Conservation (phyloP, 2,888 invertebrate species). For the Trichogramma dendrolimi region DNA sequence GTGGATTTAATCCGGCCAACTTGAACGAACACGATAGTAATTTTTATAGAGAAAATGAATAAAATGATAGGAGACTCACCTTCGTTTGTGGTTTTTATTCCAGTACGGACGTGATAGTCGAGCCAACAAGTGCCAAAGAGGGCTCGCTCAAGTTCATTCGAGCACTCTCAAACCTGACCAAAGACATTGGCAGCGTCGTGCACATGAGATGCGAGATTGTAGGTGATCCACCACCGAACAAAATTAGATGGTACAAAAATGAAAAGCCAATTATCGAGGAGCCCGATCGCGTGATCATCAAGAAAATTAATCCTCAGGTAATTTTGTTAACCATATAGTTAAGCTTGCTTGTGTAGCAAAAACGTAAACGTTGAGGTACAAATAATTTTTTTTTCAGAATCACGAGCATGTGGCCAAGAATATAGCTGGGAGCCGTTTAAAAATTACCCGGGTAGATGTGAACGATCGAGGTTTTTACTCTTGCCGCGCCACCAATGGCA, state of each 20-base stretch:
- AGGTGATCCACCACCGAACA: conserved; percentile 58
- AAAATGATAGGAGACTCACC: background rate
- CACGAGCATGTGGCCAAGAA: conserved; percentile 44
- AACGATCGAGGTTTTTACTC: conserved; percentile 43
- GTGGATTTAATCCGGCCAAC: conserved; percentile 14
- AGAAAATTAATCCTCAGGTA: conserved; percentile 47
- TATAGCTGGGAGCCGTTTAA: conserved; percentile 41
- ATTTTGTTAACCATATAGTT: background rate
- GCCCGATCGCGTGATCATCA: conserved; percentile 51
- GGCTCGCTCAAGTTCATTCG: conserved; percentile 57
- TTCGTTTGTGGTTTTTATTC: conserved; percentile 1
- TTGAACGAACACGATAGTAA: conserved; percentile 1
- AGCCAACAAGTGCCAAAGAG: conserved; percentile 35
- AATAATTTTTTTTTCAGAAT: conserved; percentile 29
- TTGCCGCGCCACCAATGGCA: conserved; percentile 43
- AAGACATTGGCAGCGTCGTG: conserved; percentile 58
- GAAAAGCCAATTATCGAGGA: conserved; percentile 54
- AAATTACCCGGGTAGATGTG: conserved; percentile 40
- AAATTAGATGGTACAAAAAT: conserved; percentile 64
- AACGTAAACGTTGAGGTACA: background rate
- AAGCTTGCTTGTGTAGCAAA: background rate
- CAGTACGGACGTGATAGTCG: conserved; percentile 35
- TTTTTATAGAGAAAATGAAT: background rate
- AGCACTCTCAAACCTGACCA: conserved; percentile 57
- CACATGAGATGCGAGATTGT: conserved; percentile 64